Percentiles rank a stretch among this genome's conserved stretches.
Conservation (phyloP, 2,797 vertebrate genomes). For the Gadopsis marmoratus region DNA sequence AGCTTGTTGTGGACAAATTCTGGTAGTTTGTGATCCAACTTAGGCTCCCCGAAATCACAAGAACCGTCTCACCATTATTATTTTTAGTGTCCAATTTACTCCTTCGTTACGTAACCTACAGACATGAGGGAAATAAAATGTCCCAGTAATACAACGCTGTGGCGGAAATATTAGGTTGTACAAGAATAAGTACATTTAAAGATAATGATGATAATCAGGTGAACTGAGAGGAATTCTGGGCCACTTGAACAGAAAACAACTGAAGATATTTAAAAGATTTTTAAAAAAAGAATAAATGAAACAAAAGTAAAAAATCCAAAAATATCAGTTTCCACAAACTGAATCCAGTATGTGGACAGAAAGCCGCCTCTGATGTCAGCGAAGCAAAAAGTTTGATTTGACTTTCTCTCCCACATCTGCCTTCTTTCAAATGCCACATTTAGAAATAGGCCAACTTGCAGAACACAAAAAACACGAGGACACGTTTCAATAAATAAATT, state of each 20-base stretch:
- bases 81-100: not conserved
- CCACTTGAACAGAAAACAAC: not conserved
- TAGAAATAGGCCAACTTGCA: not conserved
- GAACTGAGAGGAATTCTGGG: not conserved
- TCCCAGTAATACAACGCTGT: not conserved
- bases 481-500: constrained; percentile 44
- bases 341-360: not conserved
- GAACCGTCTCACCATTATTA: not conserved
- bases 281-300: not conserved
- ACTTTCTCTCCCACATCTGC: not conserved
- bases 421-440: not conserved
- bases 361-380: not conserved
- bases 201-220: not conserved
- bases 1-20: not conserved
- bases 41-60: not conserved
- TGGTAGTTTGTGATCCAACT: constrained; percentile 2
- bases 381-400: not conserved
- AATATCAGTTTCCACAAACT: not conserved
- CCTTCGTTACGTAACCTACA: not conserved
- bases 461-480: not conserved
- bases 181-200: not conserved
- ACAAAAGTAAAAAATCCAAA: not conserved
- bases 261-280: constrained; percentile 9
- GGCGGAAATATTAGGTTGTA: not conserved
- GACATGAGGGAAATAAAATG: not conserved